Evolutionary conservation across 2,888 invertebrate species (phyloP).

Genomic region (Pseudococcus longispinus): DNA sequence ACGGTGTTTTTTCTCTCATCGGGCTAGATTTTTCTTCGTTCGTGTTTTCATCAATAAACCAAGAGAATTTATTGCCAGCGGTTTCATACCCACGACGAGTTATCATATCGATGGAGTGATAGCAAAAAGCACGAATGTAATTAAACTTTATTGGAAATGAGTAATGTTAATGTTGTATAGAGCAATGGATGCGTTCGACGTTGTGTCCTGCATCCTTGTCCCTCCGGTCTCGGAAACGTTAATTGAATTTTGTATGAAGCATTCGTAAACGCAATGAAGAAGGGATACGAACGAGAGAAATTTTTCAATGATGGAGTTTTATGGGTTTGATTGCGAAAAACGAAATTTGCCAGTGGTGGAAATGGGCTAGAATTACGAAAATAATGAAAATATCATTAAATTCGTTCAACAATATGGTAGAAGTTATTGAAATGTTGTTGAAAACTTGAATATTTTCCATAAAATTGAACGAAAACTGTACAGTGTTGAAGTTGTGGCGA

Average conservation of each 20-base stretch:
- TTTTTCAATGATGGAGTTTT: not conserved
- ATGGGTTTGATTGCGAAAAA: not conserved
- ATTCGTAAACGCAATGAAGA: not conserved
- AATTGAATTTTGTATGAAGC: not conserved
- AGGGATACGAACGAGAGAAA: not conserved
- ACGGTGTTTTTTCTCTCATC: not conserved
- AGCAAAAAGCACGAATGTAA: not conserved
- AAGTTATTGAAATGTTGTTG: too few relatives aligned
- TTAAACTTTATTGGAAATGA: slow-evolving; percentile 8
- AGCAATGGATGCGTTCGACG: not conserved
- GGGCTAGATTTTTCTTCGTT: not conserved
- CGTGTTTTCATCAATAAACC: not conserved
- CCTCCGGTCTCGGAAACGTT: not conserved
- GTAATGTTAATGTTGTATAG: not conserved
- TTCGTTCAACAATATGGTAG: too few relatives aligned
- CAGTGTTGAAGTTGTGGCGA: too few relatives aligned
- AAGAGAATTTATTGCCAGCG: not conserved
- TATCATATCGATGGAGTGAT: not conserved
- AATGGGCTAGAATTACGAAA: too few relatives aligned
- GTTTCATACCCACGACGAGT: not conserved
- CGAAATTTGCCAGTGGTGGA: not conserved
- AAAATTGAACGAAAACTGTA: too few relatives aligned
- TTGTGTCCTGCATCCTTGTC: not conserved
- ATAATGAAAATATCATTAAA: too few relatives aligned
- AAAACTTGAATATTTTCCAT: too few relatives aligned